phyloP scores from a whole-genome alignment of 1,140 invertebrate species.

The Megalopta genalis region DNA sequence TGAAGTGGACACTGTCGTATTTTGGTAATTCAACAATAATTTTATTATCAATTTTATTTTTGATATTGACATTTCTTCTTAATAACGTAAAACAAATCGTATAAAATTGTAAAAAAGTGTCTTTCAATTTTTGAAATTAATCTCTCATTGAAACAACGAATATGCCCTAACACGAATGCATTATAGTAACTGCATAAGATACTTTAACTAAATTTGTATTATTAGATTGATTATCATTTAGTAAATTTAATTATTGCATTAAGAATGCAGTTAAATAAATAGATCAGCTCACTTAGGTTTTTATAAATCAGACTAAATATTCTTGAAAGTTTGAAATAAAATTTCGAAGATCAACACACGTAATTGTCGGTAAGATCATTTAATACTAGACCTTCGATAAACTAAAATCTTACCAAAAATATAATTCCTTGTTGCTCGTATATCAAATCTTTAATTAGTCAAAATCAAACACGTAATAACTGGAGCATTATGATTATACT shows the following conservation, averaged over 20 bases:
- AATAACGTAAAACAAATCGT: conserved; percentile 48
- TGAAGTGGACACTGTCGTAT: conserved; percentile 45
- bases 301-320: conserved; percentile 47
- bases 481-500: conserved; percentile 55
- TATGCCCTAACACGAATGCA: conserved; percentile 36
- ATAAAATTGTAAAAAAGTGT: conserved; percentile 53
- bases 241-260: conserved; percentile 44
- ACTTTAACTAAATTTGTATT: conserved; percentile 45
- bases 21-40: conserved; percentile 58
- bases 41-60: conserved; percentile 57
- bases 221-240: conserved; percentile 54
- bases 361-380: conserved; percentile 25
- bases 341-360: conserved; percentile 23
- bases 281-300: conserved; percentile 40
- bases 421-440: conserved; percentile 38
- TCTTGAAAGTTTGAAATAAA: conserved; percentile 54
- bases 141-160: conserved; percentile 45
- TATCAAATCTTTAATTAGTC: conserved; percentile 45
- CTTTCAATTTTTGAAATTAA: conserved; percentile 51
- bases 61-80: conserved; percentile 50
- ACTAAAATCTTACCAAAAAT: conserved; percentile 34
- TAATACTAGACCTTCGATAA: conserved; percentile 38
- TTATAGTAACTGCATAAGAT: conserved; percentile 43
- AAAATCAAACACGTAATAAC: conserved; percentile 54
- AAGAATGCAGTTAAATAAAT: conserved; percentile 52